Evolutionary conservation across 2,113 vertebrate species (phyloP), one percentile per base, ranked within the genome.

Genomic region (Phalacrocorax brasilianus): DNA sequence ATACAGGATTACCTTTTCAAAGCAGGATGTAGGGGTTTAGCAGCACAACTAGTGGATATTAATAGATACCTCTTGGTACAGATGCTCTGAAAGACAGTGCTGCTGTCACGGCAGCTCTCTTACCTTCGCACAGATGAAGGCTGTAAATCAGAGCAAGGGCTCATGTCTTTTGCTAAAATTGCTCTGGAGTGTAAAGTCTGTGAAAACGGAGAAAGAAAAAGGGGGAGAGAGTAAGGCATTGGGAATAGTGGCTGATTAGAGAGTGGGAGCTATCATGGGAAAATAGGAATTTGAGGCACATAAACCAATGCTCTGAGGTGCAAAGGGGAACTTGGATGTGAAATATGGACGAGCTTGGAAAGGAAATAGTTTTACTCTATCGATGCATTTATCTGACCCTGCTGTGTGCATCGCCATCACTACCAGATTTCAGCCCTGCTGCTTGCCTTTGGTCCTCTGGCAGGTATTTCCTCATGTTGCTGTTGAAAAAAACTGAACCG

Each of bases 1-100:
- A 18, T 8, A 40, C 38, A 87, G 89, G 91, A 94, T 95, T 94
- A 91, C 89, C 67, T 94, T 89, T 93, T 38, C 73, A 59, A 85
- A 87, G 92, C 47, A 66, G 81, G 45, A 72, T 0, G 17, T 13
- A 63, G 68, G 40, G 86, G 76, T 78, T 95, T 91, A 91, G 71
- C 88, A 81, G 78, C 76, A 63, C 17, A 35, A 76, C 81, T 56
- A 74, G 77, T 20, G 58, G 95, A 50, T 76, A 86, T 91, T 95
- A 91, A 96, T 40, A 93, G 50, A 24, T 6, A 50, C 26, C n/a
- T 79, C 53, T 88, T 73, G 72, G 58, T 70, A 22, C 84, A 70
- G 78, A 93, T 77, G 70, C 67, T 68, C 68, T 65, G 65, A 47
- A 67, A 71, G 65, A 14, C 10, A 14, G 89, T 61, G 65, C 55